These are phyloP conservation scores for Thymelicus acteon DNA, from an alignment of 2,888 invertebrate species.

Conservation along the genomic window DNA sequence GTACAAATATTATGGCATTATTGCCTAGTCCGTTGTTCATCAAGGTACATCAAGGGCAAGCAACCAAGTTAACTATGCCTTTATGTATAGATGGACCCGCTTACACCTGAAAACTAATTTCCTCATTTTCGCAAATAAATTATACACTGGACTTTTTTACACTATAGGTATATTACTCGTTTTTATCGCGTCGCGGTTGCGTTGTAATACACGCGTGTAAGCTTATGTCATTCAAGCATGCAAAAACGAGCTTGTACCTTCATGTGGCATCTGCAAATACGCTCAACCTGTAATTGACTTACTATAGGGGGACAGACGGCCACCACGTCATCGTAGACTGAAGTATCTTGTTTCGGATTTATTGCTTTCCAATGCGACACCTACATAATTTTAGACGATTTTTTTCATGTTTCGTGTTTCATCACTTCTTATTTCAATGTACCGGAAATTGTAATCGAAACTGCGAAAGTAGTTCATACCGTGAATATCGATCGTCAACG, in stretches of 20 bases:
- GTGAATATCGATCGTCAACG: background rate
- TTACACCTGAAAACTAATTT: background rate
- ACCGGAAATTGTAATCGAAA: background rate
- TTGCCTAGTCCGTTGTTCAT: too few relatives aligned
- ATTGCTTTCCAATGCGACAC: background rate
- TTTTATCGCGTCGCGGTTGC: background rate
- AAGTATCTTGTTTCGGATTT: background rate
- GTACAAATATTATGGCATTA: too few relatives aligned
- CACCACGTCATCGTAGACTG: background rate
- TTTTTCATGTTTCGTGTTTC: background rate
- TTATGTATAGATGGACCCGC: too few relatives aligned
- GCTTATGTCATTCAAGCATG: background rate
- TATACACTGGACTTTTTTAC: too few relatives aligned
- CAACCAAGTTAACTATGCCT: too few relatives aligned
- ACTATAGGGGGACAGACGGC: background rate
- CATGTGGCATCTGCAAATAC: background rate
- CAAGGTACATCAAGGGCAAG: too few relatives aligned
- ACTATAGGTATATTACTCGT: background rate
- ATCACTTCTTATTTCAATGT: background rate
- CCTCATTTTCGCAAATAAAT: background rate
- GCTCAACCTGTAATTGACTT: constrained; percentile 6
- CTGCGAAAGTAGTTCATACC: constrained; percentile 7
- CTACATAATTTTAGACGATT: background rate
- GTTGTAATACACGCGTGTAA: background rate
- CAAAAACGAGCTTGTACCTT: background rate